Conservation (phyloP, 2,113 vertebrate species). For the Scomber japonicus region DNA sequence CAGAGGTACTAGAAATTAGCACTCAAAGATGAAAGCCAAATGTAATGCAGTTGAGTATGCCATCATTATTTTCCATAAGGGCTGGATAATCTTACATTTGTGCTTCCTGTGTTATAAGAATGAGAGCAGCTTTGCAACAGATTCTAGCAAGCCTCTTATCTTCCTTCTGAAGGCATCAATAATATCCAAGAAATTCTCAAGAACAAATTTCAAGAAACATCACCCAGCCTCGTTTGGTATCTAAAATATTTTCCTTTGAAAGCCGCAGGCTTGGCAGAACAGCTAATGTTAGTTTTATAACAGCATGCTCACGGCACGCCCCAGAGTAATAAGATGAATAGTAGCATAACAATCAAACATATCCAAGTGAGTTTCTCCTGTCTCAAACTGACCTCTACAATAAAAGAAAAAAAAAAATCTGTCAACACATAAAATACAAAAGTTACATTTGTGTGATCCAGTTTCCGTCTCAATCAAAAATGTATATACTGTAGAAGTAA, state of each 20-base stretch:
- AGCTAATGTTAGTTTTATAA: constrained; percentile 36
- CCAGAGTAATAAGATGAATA: constrained; percentile 3
- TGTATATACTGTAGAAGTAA: not conserved
- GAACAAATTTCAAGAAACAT: not conserved
- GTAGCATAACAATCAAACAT: not conserved
- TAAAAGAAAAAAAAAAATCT: not conserved
- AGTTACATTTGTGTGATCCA: not conserved
- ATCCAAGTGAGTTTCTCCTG: not conserved
- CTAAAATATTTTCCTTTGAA: constrained; percentile 49
- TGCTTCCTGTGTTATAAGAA: constrained; percentile 33
- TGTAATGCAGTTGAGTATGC: not conserved
- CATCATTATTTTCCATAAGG: constrained; percentile 2
- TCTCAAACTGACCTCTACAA: not conserved
- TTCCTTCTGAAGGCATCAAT: constrained; percentile 34
- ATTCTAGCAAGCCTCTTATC: constrained; percentile 50
- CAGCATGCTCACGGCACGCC: constrained; percentile 23
- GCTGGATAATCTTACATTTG: constrained; percentile 30
- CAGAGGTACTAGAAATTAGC: not conserved
- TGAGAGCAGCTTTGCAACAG: constrained; percentile 38
- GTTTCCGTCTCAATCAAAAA: not conserved
- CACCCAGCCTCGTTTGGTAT: constrained; percentile 38
- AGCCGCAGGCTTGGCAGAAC: constrained; percentile 36
- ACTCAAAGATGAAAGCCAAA: not conserved
- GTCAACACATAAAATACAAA: not conserved
- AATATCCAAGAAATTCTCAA: constrained; percentile 36